These are phyloP conservation scores for Polylopha cassiicola DNA, from an alignment of 2,888 invertebrate species.

Conservation along the genomic window DNA sequence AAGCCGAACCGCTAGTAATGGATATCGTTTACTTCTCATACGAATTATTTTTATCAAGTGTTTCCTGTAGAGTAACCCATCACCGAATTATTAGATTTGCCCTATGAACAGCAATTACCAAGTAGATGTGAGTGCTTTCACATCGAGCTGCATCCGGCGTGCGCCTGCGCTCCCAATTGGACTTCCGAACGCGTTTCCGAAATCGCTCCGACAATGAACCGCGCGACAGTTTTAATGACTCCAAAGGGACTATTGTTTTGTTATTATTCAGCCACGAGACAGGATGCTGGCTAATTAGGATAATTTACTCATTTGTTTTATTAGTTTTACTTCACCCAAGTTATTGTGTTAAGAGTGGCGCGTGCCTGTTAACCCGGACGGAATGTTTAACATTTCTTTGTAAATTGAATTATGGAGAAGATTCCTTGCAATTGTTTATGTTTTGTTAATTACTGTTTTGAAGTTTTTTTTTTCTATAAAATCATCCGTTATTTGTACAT, in stretches of 20 bases:
- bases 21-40: too few species aligned
- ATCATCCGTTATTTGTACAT: too few species aligned
- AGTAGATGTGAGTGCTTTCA: slow-evolving; percentile 61
- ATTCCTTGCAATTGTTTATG: too few species aligned
- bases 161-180: slow-evolving; percentile 69
- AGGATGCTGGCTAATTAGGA: slow-evolving; percentile 72
- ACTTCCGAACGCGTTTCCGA: slow-evolving; percentile 75
- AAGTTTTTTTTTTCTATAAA: too few species aligned
- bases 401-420: too few species aligned
- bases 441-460: too few species aligned
- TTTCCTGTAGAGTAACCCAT: not conserved
- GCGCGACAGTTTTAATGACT: slow-evolving; percentile 58
- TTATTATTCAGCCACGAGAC: slow-evolving; percentile 73
- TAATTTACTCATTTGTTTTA: slow-evolving; percentile 60
- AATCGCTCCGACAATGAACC: slow-evolving; percentile 53
- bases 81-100: slow-evolving; percentile 1
- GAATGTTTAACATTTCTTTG: too few species aligned
- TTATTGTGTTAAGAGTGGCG: slow-evolving; percentile 14
- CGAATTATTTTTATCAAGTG: too few species aligned
- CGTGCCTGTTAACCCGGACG: slow-evolving; percentile 8
- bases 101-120: slow-evolving; percentile 44
- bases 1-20: too few species aligned
- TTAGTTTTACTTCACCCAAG: slow-evolving; percentile 34
- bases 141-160: slow-evolving; percentile 66
- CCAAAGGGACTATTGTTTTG: slow-evolving; percentile 70